Base-by-base conservation (phyloP, 2,888 invertebrate genomes). In the Gibbula magus region DNA sequence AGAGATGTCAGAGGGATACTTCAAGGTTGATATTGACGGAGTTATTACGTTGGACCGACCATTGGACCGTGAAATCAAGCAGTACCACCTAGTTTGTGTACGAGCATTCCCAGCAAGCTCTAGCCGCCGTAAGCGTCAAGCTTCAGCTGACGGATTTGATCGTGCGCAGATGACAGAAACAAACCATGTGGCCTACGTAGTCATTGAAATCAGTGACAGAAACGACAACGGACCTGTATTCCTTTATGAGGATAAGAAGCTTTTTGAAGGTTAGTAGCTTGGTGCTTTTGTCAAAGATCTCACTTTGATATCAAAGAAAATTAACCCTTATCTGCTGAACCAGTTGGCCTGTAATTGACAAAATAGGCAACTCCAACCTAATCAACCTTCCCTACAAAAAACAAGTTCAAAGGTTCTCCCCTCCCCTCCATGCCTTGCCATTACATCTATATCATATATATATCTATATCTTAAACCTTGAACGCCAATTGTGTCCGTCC, bases 61-160 rank as follows among this genome's bases (percentile, higher is more conserved):
- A 0, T 93, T 97, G 54, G 96, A 96, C 89, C 94, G 96, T 56
- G 96, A 97, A 89, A 94, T 94, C 25, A 95, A 95, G 81, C 94
- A 95, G 0, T 94, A 95, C 0, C 94, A 96, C 32, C 94, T 95
- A 2, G 93, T 97, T 20, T 95, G 95, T 88, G 95, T 96, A 0
- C 95, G 95, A 86, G 97, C 96, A 0, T 8, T 96, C 0, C 93
- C 93, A 53, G 96, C 96, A 7, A 78, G 79, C 0, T 83, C 87
- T 0, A 79, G 75, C 22, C 86, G 84, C 70, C 83, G 87, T 32
- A 67, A 29, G 29, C 67, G 74, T n/a, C 51, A 45, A 25, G 51
- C 35, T 5, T 3, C n/a, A 3, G 13, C n/a, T 8, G 29, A 70
- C 39, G 74, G 51, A 7, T 76, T 83, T 77, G 61, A 81, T 61